Evolutionary conservation across 2,797 vertebrate species (phyloP), one percentile per base, ranked within the genome.

Genomic region (Anas capensis): DNA sequence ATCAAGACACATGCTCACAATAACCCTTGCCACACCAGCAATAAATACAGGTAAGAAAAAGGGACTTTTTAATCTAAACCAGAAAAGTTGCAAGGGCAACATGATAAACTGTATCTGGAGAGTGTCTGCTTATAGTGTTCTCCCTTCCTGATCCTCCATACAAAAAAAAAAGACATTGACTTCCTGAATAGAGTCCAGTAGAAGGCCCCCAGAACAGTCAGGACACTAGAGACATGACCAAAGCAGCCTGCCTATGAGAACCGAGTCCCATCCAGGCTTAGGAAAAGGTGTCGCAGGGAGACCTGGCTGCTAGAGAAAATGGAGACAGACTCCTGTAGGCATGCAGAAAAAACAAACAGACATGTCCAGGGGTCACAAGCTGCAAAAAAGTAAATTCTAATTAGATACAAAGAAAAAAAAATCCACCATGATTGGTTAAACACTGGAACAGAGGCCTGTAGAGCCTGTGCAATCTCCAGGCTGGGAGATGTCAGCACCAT

Each of bases 311-410:
- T 44, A 34, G 18, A 71, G 21, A 44, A 77, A 77, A 71, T 3
- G 1, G 20, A 44, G 24, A 17, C 1, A 1, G 27, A 54, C 33
- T 66, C 31, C 62, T 31, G 18, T 3, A 80, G 24, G 24, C 34
- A 51, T 20, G 13, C 14, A 71, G 40, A 51, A 75, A 33, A 44
- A 44, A 9, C 17, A 42, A 42, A 44, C 42, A 91, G 51, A 56
- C 23, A 60, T 23, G 11, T 58, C 33, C 53, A 56, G 24, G 8
- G 19, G 31, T 70, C 27, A 60, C 68, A 70, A 70, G 31, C 2
- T 42, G 9, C 29, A 91, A 62, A 26, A 57, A 70, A 83, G 12
- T 34, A 70, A 70, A 68, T 53, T 40, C 53, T 82, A 60, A 88
- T 56, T 26, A 56, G 85, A 82, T 29, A 49, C 0, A 6, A 51